Conservation (phyloP, 2,888 invertebrate genomes). For the Tetragonula carbonaria region DNA sequence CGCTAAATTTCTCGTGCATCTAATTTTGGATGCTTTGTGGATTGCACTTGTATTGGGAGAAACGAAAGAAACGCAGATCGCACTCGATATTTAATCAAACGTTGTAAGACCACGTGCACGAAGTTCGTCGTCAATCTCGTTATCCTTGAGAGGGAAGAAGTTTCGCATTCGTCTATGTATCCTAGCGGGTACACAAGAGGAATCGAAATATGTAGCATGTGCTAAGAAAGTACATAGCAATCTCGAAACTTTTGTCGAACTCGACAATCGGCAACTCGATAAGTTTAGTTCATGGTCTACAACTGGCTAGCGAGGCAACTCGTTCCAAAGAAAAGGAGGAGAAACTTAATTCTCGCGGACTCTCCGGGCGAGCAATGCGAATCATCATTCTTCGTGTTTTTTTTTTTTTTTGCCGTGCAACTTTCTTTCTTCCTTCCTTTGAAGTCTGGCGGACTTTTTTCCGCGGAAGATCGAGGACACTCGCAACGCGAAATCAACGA, state of each 20-base stretch:
- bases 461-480: neutral
- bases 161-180: neutral
- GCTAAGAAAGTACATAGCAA: neutral
- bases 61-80: neutral
- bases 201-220: neutral
- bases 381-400: neutral
- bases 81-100: neutral
- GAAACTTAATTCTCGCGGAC: neutral
- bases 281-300: constrained; percentile 8
- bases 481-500: neutral
- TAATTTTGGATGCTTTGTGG: neutral
- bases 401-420: neutral
- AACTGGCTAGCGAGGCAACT: constrained; percentile 15
- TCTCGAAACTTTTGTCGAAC: constrained; percentile 31
- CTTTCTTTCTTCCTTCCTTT: neutral
- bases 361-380: neutral
- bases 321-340: neutral
- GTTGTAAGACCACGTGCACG: neutral
- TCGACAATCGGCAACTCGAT: constrained; percentile 39
- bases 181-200: neutral
- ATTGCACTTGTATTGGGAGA: neutral
- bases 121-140: neutral
- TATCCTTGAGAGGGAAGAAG: neutral
- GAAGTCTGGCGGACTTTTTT: neutral
- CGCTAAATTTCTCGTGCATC: neutral